Evolutionary conservation across 2,797 vertebrate genomes (phyloP), one percentile per base, ranked within the genome.

Genomic region (Chloroceryle inda): DNA sequence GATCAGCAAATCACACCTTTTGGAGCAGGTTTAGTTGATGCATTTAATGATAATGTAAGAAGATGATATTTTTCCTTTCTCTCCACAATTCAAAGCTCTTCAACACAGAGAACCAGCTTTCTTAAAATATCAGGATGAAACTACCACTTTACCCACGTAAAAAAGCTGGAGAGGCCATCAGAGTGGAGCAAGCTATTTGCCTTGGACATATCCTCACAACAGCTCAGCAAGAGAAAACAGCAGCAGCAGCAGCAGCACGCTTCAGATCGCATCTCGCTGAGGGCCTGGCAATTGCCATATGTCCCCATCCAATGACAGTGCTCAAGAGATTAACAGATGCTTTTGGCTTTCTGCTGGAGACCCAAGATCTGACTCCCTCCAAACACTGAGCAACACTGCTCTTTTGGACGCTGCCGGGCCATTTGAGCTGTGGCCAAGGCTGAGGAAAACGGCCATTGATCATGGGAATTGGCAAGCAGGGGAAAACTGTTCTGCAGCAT

Each of bases 41-140:
- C 74, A 94, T 97, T 97, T 92, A 95, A 92, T 94, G 96, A 96
- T 91, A 94, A 89, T 33, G 23, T 83, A 89, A 88, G 95, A 79
- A 95, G 92, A 96, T 96, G 91, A 91, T 95, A 63, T 64, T 86
- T 91, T 50, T 38, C 62, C 50, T 78, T 94, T 92, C 75, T 94
- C 89, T 85, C 74, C 90, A 47, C 27, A 19, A 88, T 63, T 89
- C 86, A 81, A 85, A 90, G 81, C 66, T 71, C 79, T 93, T 78
- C 64, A 92, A 88, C 16, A 88, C 44, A 29, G 61, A 85, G 75
- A 79, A 61, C 6, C 42, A 38, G 35, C 1, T 63, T 78, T 11
- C 53, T 53, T 44, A 73, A 73, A 87, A 42, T 24, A 59, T 24
- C 69, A 18, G 33, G 0, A 6, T 5, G 49, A 93, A 92, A 87